A percentile compares a stretch with the other conserved stretches of the same genome.
Evolutionary conservation across 2,113 vertebrate species (phyloP).

Genomic region (Tragelaphus buxtoni): DNA sequence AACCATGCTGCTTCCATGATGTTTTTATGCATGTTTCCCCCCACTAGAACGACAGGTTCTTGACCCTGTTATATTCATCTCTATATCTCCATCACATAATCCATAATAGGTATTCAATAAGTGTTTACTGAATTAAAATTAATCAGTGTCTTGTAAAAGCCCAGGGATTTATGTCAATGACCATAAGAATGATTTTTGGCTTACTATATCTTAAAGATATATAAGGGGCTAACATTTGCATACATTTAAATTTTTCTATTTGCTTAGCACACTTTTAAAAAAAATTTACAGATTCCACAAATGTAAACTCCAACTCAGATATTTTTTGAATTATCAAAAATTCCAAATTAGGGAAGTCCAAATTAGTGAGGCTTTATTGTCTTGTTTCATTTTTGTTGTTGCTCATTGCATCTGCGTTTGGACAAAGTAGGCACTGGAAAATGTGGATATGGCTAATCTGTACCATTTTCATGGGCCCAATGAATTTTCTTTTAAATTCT

Average conservation of each 20-base stretch:
- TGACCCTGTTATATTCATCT: conserved; percentile 19
- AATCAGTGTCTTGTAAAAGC: not conserved
- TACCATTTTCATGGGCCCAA: not conserved
- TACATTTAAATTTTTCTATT: conserved; percentile 23
- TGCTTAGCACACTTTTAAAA: not conserved
- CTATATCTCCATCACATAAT: not conserved
- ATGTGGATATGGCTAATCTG: not conserved
- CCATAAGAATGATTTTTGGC: not conserved
- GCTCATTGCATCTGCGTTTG: not conserved
- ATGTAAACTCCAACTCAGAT: conserved; percentile 3
- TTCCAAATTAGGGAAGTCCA: conserved; percentile 26
- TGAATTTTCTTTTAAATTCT: conserved; percentile 21
- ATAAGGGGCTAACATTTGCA: not conserved
- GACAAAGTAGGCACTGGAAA: conserved; percentile 1
- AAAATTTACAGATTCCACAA: not conserved
- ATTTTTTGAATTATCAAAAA: conserved; percentile 30
- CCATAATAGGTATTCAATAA: conserved; percentile 21
- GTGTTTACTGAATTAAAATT: conserved; percentile 46
- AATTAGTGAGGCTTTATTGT: not conserved
- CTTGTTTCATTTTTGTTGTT: conserved; percentile 34
- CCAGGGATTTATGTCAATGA: conserved; percentile 19
- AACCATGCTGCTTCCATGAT: conserved; percentile 19
- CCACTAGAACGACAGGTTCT: not conserved
- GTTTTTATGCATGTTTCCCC: not conserved
- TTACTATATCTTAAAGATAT: conserved; percentile 14